phyloP scores from a whole-genome alignment of 2,113 vertebrate genomes.

The Danionella cerebrum region DNA sequence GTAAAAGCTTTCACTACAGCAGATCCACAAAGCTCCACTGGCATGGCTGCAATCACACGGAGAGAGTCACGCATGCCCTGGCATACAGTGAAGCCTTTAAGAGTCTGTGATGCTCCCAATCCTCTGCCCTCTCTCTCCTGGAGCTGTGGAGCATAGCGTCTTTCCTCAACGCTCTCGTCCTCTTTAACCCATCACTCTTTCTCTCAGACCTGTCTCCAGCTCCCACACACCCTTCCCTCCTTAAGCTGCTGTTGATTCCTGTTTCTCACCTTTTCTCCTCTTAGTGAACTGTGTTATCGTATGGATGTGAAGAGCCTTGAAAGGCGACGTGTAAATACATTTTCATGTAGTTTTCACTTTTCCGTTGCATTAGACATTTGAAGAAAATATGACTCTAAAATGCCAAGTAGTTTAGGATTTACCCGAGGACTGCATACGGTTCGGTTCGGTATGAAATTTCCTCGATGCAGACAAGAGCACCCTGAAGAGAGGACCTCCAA shows the following conservation, averaged over 20 bases:
- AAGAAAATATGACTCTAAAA: no score
- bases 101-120: background rate
- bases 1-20: conserved; percentile 55
- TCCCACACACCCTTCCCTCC: background rate
- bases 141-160: background rate
- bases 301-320: no score
- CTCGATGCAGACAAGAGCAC: no score
- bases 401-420: no score
- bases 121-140: background rate
- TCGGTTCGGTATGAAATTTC: no score
- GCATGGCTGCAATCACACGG: conserved; percentile 31
- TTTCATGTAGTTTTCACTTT: no score
- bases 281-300: no score
- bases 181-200: background rate
- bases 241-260: background rate
- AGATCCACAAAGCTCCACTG: conserved; percentile 23
- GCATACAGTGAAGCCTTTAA: background rate
- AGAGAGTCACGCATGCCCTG: conserved; percentile 36
- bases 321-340: no score
- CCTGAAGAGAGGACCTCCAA: no score
- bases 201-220: background rate
- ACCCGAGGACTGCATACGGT: no score
- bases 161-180: background rate
- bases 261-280: background rate
- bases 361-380: no score